Base-by-base conservation (phyloP, 2,888 invertebrate genomes). In the Spodoptera picta region DNA sequence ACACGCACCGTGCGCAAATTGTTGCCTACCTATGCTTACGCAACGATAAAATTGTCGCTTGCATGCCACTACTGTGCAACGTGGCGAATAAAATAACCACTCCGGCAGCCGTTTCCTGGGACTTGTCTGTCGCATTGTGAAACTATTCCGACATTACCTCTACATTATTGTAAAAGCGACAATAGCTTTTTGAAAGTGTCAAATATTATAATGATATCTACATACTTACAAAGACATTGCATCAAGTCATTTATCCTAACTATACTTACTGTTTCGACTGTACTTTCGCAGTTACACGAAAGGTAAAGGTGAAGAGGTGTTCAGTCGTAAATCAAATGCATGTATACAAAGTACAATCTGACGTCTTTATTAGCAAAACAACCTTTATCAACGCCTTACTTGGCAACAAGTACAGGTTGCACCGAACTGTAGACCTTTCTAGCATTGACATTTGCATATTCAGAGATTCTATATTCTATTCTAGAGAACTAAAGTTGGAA, bases 1-100 rank as follows among this genome's bases (percentile, higher is more conserved):
- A 92, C 89, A 93, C 93, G 93, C 91, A 88, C 83, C 69, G 79
- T 90, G 92, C 87, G 88, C 92, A 91, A 92, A 92, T 92, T 92
- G 88, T 83, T 81, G 83, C 81, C 77, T 80, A 75, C 83, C 76
- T 69, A 73, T 74, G 75, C 89, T 93, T 92, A 92, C 90, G 90
- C 91, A 92, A 93, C 88, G 80, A 84, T 83, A 80, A 86, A 89
- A 91, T 90, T 90, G 91, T 90, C 90, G 88, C 85, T 87, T 82
- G 82, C 85, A 83, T 83, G 83, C 84, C 84, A 62, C 64, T 50
- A 69, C 72, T 66, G 67, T 73, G 73, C 71, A 81, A 81, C 82
- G 77, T 83, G 77, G 80, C 79, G 79, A 81, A 82, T 80, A 80
- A 83, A 80, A 83, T 80, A 71, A 83, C 71, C 66, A 73, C 72